Base-by-base conservation (phyloP, 2,113 vertebrate genomes). In the Ceuthmochares aereus region DNA sequence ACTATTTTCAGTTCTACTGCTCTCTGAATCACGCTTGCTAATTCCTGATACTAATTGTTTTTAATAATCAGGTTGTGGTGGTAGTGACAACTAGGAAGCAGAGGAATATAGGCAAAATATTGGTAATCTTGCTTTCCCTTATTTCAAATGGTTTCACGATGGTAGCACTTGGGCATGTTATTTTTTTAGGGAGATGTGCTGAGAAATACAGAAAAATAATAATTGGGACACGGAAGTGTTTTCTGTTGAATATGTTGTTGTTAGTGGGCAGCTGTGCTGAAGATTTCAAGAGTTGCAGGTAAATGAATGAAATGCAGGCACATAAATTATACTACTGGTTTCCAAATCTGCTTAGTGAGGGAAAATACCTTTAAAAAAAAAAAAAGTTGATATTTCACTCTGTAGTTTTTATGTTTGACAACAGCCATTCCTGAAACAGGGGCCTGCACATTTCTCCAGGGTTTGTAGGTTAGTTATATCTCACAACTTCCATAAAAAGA, bases 271-370 rank as follows among this genome's bases (percentile, higher is more conserved):
- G 70, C 30, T 49, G 4, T 70, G 26, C 7, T 69, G 7, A 66
- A 74, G 29, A 17, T 43, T 58, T 81, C 26, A 73, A 34, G 36
- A 20, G 12, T n/a, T 7, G 43, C 56, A 55, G 43, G 29, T 18
- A 60, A 70, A 52, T 59, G 27, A n/a, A n/a, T n/a, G n/a, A 91
- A 84, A 45, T 15, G 12, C 19, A 78, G 30, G 29, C 23, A 32
- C 1, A 0, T n/a, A 25, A 66, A 14, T 74, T 42, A 47, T 3
- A 5, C 23, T 62, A 3, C 12, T 52, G 15, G 30, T 49, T 9
- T 81, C 20, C 51, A 68, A 81, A 47, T 62, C 5, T 87, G 14
- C 42, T 40, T 72, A 40, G 29, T 25, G 27, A 82, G n/a, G n/a
- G n/a, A n/a, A 75, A 6, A 58, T 9, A 45, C 21, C 30, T 74